These are phyloP conservation scores for Pammene aurita DNA, from an alignment of 2,888 invertebrate species.

Conservation along the genomic window DNA sequence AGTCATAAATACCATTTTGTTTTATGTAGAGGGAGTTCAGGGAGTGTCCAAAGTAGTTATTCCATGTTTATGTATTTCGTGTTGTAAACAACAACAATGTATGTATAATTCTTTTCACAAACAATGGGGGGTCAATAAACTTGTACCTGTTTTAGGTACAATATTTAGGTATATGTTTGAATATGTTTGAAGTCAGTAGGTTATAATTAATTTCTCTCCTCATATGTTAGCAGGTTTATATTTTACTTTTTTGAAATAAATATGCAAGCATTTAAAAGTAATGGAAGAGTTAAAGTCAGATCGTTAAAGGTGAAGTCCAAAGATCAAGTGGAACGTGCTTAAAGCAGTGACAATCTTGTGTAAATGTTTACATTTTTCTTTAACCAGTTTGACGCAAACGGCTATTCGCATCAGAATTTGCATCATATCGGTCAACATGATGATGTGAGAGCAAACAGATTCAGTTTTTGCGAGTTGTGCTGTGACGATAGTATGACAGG, in stretches of 20 bases:
- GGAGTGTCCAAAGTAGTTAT: background rate
- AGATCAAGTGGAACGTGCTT: slow-evolving; percentile 35
- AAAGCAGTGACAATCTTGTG: slow-evolving; percentile 34
- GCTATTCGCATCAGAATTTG: slow-evolving; percentile 35
- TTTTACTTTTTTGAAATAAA: background rate
- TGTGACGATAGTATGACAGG: background rate
- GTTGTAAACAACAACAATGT: background rate
- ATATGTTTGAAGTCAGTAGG: slow-evolving; percentile 1
- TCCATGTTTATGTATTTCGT: background rate
- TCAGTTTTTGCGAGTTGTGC: slow-evolving; percentile 25
- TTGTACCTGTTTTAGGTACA: no score
- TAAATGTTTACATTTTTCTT: slow-evolving; percentile 55
- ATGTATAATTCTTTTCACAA: background rate
- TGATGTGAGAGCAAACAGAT: slow-evolving; percentile 29
- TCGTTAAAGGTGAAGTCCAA: slow-evolving; percentile 26
- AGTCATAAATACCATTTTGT: background rate
- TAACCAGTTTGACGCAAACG: slow-evolving; percentile 52
- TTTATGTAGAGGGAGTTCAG: background rate
- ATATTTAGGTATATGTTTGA: no score
- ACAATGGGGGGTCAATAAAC: slow-evolving; percentile 3
- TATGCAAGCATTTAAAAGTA: background rate
- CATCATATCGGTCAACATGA: slow-evolving; percentile 34
- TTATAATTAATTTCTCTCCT: slow-evolving; percentile 1
- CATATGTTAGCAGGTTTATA: background rate
- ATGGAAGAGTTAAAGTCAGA: slow-evolving; percentile 26